Base-by-base conservation (phyloP, 2,113 vertebrate genomes). In the Paramormyrops kingsleyae region DNA sequence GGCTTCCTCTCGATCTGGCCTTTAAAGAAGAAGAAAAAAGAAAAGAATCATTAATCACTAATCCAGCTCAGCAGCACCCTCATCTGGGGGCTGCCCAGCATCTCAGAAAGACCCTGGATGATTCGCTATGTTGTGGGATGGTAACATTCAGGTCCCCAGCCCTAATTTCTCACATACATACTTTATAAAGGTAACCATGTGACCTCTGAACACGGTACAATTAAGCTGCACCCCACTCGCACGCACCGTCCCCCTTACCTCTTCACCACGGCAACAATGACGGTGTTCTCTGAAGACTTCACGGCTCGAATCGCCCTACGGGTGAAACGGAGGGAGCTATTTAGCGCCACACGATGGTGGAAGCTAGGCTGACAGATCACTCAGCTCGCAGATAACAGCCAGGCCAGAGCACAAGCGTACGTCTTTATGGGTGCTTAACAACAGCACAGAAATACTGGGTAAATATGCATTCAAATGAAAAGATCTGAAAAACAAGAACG, bases 231-330 rank as follows among this genome's bases (percentile, higher is more conserved):
- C 62, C n/a, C 77, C 39, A 21, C 39, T 42, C 39, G 4, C 35
- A 42, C 5, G 2, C 6, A 7, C 21, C 17, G 31, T 0, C 88
- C 47, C n/a, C 24, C 46, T 0, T 97, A 99, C 98, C 97, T 98
- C 95, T 97, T 96, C 93, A 98, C 97, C 92, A 99, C 97, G 90
- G 97, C 98, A 93, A 99, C 95, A 93, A 99, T 97, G 93, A 98
- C 97, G 92, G 98, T 96, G 91, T 98, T 97, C 97, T 99, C 98
- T 92, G 98, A 97, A 90, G 96, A 94, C 94, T 96, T 96, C 19
- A 94, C 96, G 93, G 97, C 96, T 96, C 97, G 96, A 93, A 99
- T 97, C 93, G 98, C 98, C 97, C 98, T 99, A 95, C 80, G 94
- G 94, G 95, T 91, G 96, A 84, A 95, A 96, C 94, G 92, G 91